Evolutionary conservation across 2,888 invertebrate genomes (phyloP).

Genomic region (Deroplatys truncata): DNA sequence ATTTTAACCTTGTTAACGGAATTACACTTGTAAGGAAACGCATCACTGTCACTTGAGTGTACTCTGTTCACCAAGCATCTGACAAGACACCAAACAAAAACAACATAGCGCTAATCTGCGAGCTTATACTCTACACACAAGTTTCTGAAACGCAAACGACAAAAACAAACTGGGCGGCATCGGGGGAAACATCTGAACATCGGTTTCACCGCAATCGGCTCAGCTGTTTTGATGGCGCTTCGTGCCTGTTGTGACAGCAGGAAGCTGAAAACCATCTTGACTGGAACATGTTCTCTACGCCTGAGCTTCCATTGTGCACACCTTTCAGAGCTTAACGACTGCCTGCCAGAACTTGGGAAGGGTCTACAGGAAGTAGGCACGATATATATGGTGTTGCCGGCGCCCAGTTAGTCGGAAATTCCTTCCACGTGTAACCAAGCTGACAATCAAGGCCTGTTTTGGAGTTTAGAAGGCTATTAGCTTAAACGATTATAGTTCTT

Average conservation of each 20-base stretch:
- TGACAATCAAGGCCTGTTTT: no score
- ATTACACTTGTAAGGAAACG: no score
- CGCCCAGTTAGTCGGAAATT: background rate
- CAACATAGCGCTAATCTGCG: background rate
- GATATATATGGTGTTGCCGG: background rate
- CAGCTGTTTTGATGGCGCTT: background rate
- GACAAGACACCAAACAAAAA: background rate
- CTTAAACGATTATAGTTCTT: no score
- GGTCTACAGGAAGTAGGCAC: background rate
- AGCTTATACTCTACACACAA: background rate
- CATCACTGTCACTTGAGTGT: no score
- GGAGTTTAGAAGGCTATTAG: background rate
- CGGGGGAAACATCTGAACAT: background rate
- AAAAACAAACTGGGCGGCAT: background rate
- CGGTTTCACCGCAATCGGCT: background rate
- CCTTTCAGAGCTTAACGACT: background rate
- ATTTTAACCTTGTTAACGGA: no score
- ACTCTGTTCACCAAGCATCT: no score
- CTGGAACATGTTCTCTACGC: background rate
- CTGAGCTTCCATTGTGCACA: background rate
- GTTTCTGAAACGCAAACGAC: background rate
- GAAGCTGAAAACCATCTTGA: background rate
- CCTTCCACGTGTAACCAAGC: background rate
- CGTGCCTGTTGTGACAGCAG: background rate
- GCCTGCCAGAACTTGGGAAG: background rate